These are phyloP conservation scores for Synodontis membranacea DNA, from an alignment of 2,113 vertebrate genomes.

Conservation along the genomic window DNA sequence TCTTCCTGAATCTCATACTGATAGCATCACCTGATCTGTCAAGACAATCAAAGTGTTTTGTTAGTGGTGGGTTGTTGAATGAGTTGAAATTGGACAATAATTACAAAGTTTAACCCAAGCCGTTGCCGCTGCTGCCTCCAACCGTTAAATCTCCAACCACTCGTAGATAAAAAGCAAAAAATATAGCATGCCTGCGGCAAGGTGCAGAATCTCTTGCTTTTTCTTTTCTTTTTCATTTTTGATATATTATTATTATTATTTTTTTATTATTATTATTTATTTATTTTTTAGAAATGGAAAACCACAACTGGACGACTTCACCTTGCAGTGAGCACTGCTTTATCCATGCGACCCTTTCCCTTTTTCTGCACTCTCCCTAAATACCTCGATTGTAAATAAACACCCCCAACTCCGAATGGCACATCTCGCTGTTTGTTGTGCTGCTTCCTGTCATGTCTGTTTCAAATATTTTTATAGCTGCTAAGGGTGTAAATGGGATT, in stretches of 20 bases:
- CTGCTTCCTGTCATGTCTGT: constrained; percentile 10
- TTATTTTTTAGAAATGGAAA: too few species aligned
- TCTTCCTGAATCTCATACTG: background rate
- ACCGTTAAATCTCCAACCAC: too few species aligned
- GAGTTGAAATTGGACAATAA: background rate
- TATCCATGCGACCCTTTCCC: background rate
- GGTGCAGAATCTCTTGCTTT: background rate
- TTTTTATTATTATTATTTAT: too few species aligned
- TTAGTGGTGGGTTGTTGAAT: background rate
- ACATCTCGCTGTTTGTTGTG: background rate
- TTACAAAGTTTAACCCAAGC: background rate
- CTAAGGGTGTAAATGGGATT: constrained; percentile 61
- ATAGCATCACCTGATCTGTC: background rate
- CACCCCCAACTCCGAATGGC: background rate
- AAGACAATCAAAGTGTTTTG: background rate
- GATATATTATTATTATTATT: too few species aligned
- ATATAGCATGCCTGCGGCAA: background rate
- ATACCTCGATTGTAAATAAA: constrained; percentile 13
- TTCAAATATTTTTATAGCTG: constrained; percentile 59
- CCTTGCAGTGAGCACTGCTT: background rate
- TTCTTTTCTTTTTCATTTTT: background rate
- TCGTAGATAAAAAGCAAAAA: background rate
- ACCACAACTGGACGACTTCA: background rate
- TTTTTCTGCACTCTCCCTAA: background rate
- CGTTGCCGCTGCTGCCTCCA: background rate